A percentile compares a stretch with the other conserved stretches of the same genome.
Conservation (phyloP, 2,113 vertebrate species). For the Herpetotheres cachinnans region DNA sequence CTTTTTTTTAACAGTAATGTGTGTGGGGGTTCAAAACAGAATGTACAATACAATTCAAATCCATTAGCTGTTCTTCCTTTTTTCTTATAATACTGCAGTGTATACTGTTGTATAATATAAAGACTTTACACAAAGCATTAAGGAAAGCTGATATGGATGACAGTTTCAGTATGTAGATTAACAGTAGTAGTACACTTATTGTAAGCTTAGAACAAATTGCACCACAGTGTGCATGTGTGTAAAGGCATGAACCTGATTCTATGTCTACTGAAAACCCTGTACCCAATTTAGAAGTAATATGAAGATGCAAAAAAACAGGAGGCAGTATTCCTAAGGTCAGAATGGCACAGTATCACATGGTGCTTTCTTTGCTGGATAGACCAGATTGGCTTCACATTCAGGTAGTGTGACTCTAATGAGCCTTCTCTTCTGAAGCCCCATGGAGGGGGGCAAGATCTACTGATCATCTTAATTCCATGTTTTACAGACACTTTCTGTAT, state of each 20-base stretch:
- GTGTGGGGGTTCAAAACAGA: not conserved
- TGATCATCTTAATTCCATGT: not conserved
- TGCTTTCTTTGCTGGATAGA: not conserved
- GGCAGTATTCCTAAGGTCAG: not conserved
- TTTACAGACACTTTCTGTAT: not conserved
- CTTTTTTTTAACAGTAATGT: not conserved
- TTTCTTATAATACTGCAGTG: not conserved
- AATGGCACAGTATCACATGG: not conserved
- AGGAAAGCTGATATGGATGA: not conserved
- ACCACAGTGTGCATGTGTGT: fast-evolving
- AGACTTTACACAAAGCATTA: not conserved
- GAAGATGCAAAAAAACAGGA: not conserved
- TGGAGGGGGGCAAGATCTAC: not conserved
- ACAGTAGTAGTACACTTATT: not conserved
- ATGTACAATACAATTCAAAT: not conserved
- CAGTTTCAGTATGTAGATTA: not conserved
- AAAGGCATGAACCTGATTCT: not conserved
- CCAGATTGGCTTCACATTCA: not conserved
- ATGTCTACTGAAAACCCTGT: not conserved
- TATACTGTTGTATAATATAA: not conserved
- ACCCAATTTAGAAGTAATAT: not conserved
- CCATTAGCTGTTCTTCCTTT: not conserved
- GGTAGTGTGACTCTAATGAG: not conserved
- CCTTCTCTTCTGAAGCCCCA: not conserved
- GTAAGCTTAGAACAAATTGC: not conserved